A percentile compares a stretch with the other conserved stretches of the same genome.
These are phyloP conservation scores for Ephydatia muelleri DNA, from an alignment of 37 sponge, comb jelly and placozoan genomes.

Conservation along the genomic window DNA sequence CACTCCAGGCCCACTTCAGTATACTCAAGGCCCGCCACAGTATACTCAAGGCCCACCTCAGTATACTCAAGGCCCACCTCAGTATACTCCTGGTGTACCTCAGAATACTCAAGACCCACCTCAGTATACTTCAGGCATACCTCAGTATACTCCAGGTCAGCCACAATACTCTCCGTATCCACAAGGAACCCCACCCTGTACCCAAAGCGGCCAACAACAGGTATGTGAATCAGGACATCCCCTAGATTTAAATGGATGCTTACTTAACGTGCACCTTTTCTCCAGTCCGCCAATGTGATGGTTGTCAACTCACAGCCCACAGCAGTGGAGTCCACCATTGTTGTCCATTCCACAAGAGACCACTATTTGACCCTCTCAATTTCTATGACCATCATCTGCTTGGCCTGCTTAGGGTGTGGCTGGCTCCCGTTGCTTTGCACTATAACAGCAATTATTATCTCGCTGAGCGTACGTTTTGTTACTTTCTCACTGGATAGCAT, in stretches of 20 bases:
- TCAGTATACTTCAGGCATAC: background rate
- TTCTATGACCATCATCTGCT: background rate
- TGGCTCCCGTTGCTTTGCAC: background rate
- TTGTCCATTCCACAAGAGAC: background rate
- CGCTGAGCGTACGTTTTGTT: background rate
- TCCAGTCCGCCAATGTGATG: background rate
- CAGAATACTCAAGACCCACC: background rate
- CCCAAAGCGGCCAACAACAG: background rate
- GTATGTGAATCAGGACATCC: background rate
- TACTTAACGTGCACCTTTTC: too few species aligned
- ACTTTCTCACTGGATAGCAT: background rate
- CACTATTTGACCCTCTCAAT: background rate
- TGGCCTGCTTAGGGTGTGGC: background rate
- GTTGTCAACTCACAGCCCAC: background rate
- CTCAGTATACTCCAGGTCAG: background rate
- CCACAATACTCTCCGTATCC: background rate
- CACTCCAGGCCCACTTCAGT: background rate
- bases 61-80: background rate
- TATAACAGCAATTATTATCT: background rate
- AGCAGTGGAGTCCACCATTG: background rate
- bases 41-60: background rate
- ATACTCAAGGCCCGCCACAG: background rate
- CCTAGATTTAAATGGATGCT: too few species aligned
- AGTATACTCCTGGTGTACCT: background rate
- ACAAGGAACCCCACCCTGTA: background rate